phyloP scores from a whole-genome alignment of 2,888 invertebrate genomes.

The Cryptocephalus moraei region DNA sequence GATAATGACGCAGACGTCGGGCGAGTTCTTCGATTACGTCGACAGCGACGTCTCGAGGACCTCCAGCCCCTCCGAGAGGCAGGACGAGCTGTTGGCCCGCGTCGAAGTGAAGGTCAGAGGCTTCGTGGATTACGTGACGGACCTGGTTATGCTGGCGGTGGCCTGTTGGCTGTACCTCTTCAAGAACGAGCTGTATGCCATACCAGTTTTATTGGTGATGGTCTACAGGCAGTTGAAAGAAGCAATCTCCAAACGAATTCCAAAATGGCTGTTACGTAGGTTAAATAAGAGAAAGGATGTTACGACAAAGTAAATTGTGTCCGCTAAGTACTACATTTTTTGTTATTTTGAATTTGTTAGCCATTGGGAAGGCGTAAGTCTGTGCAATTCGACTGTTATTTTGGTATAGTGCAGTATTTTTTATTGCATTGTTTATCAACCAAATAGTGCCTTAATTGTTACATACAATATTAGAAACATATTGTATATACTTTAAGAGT shows the following conservation, averaged over 20 bases:
- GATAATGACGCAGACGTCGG: constrained; percentile 35
- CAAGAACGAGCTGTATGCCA: constrained; percentile 67
- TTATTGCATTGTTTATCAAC: no score
- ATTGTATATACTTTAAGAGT: no score
- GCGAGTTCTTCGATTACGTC: constrained; percentile 30
- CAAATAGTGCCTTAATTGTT: no score
- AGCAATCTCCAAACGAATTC: constrained; percentile 39
- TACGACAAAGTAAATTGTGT: no score
- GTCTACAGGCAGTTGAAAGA: constrained; percentile 68
- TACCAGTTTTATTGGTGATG: constrained; percentile 66
- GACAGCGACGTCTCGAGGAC: constrained; percentile 17
- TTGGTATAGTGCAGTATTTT: no score
- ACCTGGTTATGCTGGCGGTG: constrained; percentile 61
- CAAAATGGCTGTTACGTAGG: constrained; percentile 20
- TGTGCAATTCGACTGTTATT: no score
- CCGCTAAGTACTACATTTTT: no score
- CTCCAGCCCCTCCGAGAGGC: constrained; percentile 27
- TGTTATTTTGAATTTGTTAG: no score
- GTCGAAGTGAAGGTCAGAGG: constrained; percentile 59
- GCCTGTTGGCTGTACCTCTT: constrained; percentile 77
- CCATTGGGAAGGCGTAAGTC: no score
- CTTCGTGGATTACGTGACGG: constrained; percentile 61
- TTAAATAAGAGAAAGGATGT: not conserved
- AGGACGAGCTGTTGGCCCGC: constrained; percentile 48
- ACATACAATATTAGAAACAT: no score